Conservation (phyloP, 2,797 vertebrate genomes). For the Crotalus adamanteus region DNA sequence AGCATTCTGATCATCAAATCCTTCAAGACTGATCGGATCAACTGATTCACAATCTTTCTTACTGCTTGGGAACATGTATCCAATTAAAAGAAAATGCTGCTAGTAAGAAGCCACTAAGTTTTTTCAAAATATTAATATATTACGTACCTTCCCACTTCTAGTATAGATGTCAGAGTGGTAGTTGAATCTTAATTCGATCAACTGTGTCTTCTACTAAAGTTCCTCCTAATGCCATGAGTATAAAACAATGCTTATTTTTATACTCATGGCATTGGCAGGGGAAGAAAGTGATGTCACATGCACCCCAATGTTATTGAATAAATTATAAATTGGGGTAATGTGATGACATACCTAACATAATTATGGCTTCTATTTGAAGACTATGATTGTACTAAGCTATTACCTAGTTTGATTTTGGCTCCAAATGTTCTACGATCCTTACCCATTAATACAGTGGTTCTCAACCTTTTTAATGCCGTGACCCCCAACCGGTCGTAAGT, state of each 20-base stretch:
- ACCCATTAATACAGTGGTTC: not conserved
- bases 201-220: not conserved
- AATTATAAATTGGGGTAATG: not conserved
- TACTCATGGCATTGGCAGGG: not conserved
- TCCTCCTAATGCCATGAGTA: no score
- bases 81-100: not conserved
- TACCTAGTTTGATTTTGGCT: not conserved
- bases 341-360: not conserved
- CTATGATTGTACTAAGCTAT: not conserved
- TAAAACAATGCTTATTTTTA: no score
- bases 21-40: not conserved
- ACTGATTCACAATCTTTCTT: not conserved
- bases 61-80: not conserved
- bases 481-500: no score
- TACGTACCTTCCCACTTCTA: not conserved
- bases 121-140: not conserved
- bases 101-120: not conserved
- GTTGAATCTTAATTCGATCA: not conserved
- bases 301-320: not conserved
- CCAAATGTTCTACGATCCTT: not conserved
- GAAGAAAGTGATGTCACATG: not conserved
- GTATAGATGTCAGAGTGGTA: not conserved
- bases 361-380: not conserved
- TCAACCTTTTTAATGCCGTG: no score
- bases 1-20: not conserved